Base-by-base conservation (phyloP, 2,797 vertebrate genomes). In the Carcharodon carcharias region DNA sequence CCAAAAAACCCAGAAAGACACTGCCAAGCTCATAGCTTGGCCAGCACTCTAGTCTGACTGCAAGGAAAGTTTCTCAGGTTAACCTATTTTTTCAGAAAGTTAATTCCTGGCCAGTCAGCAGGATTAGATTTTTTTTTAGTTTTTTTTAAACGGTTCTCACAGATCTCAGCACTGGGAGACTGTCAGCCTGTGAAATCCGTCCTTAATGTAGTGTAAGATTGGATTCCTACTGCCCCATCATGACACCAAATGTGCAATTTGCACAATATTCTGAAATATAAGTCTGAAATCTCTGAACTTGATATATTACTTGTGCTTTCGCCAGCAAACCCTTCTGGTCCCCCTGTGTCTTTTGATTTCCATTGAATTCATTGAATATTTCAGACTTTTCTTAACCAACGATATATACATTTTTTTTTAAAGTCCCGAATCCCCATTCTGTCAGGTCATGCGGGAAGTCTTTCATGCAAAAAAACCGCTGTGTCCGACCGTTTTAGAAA, bases 171-270 rank as follows among this genome's bases (percentile, higher is more conserved):
- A 93, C n/a, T 93, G 91, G 91, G 91, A 93, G 91, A 45, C 91
- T 93, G 91, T 93, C 91, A 93, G 91, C 91, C 91, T 93, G 91
- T 93, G 91, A 93, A 93, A 93, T 93, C 91, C 91, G 91, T 93
- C 91, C 91, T 93, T 93, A 93, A 93, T 93, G 91, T n/a, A n/a
- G 91, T 93, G 91, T 93, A 93, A 93, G 91, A 93, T 93, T 93
- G 91, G 91, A 93, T 93, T 93, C 61, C 91, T 67, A 93, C 91
- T 93, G 91, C 91, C 91, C 91, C 91, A 85, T 85, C 82, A 93
- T 93, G 91, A 93, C 91, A 93, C 91, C 61, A 93, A 93, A 93
- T 93, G 91, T 93, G 91, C 91, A 93, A 93, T 93, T 67, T 93
- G 91, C 91, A 93, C 91, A 93, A 93, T 93, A 93, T 93, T 93